Percentiles rank a stretch among this genome's conserved stretches.
Conservation (phyloP, 2,888 invertebrate genomes). For the Helobdella robusta region DNA sequence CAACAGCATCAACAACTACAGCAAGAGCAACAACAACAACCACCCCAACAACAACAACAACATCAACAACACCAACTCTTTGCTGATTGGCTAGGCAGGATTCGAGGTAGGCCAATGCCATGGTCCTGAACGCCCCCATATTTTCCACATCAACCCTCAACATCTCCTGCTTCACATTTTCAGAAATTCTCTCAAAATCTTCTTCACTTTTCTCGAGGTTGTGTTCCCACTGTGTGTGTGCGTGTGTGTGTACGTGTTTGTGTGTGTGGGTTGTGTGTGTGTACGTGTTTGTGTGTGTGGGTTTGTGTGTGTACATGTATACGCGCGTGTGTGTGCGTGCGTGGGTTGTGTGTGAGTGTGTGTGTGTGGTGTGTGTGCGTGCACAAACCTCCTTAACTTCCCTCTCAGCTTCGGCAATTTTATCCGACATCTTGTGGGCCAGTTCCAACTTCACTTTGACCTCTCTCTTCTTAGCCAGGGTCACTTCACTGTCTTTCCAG, state of each 20-base stretch:
- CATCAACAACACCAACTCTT: no score
- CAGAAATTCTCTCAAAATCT: conserved; percentile 87
- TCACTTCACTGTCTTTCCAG: conserved; percentile 93
- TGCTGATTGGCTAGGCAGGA: conserved; percentile 87
- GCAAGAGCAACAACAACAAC: no score
- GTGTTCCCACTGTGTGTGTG: conserved; percentile 80
- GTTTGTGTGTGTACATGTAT: no score
- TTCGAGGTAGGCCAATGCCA: conserved; percentile 82
- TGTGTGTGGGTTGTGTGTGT: no score
- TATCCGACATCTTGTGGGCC: conserved; percentile 77
- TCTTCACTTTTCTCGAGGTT: conserved; percentile 93
- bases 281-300: no score
- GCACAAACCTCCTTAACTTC: conserved; percentile 77
- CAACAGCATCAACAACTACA: no score
- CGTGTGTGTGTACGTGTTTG: no score
- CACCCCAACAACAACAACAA: no score
- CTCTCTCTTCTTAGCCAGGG: conserved; percentile 84
- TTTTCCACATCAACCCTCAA: conserved; percentile 80
- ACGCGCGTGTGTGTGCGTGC: no score
- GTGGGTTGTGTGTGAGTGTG: no score
- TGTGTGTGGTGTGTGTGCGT: no score
- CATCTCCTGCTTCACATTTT: conserved; percentile 84
- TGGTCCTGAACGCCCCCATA: conserved; percentile 77
- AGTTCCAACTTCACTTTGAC: conserved; percentile 82
- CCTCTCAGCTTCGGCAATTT: conserved; percentile 72